phyloP scores from a whole-genome alignment of 2,113 vertebrate species.

The Cyrtonyx montezumae region DNA sequence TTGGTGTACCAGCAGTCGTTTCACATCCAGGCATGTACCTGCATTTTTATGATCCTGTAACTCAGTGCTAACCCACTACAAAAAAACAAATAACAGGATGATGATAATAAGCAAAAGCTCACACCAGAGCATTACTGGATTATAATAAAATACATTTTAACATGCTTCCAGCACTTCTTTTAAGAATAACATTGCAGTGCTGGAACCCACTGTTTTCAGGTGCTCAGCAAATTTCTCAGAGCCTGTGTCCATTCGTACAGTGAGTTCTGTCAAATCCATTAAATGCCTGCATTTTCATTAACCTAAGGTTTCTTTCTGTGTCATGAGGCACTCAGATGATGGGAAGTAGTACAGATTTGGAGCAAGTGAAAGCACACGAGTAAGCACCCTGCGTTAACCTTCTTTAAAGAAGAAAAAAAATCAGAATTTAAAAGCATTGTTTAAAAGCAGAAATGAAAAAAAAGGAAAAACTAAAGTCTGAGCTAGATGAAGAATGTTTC shows the following conservation, averaged over 20 bases:
- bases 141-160: not conserved
- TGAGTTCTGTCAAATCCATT: not conserved
- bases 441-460: not conserved
- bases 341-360: not conserved
- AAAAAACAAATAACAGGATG: not conserved
- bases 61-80: not conserved
- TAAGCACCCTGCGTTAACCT: not conserved
- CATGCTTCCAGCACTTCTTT: not conserved
- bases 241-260: not conserved
- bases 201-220: not conserved
- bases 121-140: not conserved
- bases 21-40: not conserved
- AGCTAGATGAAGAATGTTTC: not conserved
- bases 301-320: not conserved
- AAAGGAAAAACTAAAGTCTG: not conserved
- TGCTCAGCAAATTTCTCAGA: not conserved
- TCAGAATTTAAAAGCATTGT: not conserved
- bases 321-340: not conserved
- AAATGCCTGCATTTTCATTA: constrained; percentile 20
- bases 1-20: not conserved
- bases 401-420: not conserved
- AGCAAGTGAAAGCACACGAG: not conserved
- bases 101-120: not conserved
- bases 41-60: not conserved
- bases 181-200: not conserved